Base-by-base conservation (phyloP, 2,113 vertebrate species). In the Plectropomus leopardus region DNA sequence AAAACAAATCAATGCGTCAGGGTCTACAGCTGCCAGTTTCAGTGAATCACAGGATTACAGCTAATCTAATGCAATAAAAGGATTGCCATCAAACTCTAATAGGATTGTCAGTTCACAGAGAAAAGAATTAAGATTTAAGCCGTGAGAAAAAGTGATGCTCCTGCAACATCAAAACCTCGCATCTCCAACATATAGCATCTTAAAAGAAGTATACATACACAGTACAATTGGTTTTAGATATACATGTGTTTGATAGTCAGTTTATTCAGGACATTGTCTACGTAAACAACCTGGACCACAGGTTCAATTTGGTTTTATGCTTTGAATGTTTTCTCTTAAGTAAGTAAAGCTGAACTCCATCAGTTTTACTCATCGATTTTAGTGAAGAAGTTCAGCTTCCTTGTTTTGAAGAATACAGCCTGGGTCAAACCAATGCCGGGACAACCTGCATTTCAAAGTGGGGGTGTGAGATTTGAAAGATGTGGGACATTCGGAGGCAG, bases 21-120 rank as follows among this genome's bases (percentile, higher is more conserved):
- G 59, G 65, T 63, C 53, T 45, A 30, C 45, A 60, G 61, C 78
- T 76, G 87, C 70, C 78, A 84, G 66, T 64, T 64, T 60, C 32
- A 76, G 50, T 80, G 71, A 84, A 82, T 80, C 72, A 71, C 54
- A 85, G 76, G 64, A 83, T 75, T 75, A 80, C 21, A 34, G 78
- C 32, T 69, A 59, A 82, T 82, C 65, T 58, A 55, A 72, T 50
- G 75, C 65, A 75, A 75, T 50, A 72, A 86, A 73, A 67, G 54
- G 28, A 70, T 8, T 47, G 26, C 44, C 51, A 60, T 70, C 57
- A 73, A 82, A 84, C 36, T 51, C 24, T 48, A 44, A 82, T 32
- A 70, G 58, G 79, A 79, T 55, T 61, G 42, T 79, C 30, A 55
- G 23, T 76, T 55, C 47, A 40, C 16, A 30, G n/a, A 57, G 13